A percentile compares a stretch with the other conserved stretches of the same genome.
phyloP scores from a whole-genome alignment of 2,888 invertebrate species.

The Stegana nigrithorax region DNA sequence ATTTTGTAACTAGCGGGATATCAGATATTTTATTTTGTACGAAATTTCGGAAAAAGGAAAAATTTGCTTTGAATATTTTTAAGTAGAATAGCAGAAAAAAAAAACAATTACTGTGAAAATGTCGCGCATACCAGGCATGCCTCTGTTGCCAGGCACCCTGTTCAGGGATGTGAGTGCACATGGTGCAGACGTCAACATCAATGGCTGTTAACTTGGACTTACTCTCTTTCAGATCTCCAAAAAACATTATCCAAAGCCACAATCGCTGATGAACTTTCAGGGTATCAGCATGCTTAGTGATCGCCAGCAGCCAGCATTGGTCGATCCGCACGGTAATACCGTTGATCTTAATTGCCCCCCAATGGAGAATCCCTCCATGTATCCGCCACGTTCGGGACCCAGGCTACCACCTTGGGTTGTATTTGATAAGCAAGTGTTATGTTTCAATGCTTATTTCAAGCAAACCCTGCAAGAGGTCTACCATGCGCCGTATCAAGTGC shows the following conservation, averaged over 20 bases:
- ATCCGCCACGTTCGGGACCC: conserved; percentile 80
- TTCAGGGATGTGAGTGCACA: conserved; percentile 74
- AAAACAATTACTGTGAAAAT: too few relatives aligned
- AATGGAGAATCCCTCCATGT: conserved; percentile 72
- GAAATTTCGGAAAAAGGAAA: too few relatives aligned
- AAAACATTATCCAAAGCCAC: conserved; percentile 70
- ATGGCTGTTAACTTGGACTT: not conserved
- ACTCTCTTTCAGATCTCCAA: conserved; percentile 41
- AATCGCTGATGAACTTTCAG: conserved; percentile 73
- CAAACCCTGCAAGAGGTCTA: conserved; percentile 78
- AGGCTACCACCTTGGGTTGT: conserved; percentile 87
- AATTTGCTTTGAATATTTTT: too few relatives aligned
- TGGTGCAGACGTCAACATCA: not conserved
- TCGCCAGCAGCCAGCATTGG: conserved; percentile 71
- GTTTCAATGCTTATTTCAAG: conserved; percentile 66
- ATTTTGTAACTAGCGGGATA: too few relatives aligned
- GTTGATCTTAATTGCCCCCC: conserved; percentile 65
- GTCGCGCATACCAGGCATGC: conserved; percentile 77
- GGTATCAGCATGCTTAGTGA: conserved; percentile 75
- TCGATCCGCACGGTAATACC: conserved; percentile 71
- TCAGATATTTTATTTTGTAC: too few relatives aligned
- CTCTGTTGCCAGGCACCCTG: conserved; percentile 80
- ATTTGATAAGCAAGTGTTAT: conserved; percentile 84
- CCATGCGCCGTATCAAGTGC: conserved; percentile 76
- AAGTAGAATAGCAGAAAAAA: too few relatives aligned